Percentiles rank a stretch among this genome's conserved stretches.
phyloP scores from a whole-genome alignment of 2,797 vertebrate genomes.

The Phylloscopus collybita region DNA sequence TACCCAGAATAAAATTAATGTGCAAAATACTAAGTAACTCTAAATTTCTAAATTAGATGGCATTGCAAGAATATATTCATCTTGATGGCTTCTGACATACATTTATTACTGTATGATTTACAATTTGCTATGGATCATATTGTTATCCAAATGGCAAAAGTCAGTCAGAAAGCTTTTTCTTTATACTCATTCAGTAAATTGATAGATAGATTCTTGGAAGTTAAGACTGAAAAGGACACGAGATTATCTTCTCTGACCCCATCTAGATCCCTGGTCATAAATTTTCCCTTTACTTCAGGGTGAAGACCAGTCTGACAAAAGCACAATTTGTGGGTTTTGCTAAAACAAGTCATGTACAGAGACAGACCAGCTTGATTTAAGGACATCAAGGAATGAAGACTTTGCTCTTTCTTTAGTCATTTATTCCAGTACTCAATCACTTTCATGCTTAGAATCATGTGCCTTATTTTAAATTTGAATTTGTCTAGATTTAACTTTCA shows the following conservation, averaged over 20 bases:
- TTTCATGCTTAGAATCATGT: neutral
- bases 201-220: neutral
- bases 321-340: neutral
- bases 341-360: neutral
- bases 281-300: constrained; percentile 7
- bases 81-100: neutral
- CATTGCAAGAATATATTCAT: constrained; percentile 12
- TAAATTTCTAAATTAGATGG: constrained; percentile 32
- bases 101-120: constrained; percentile 33
- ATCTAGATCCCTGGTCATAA: neutral
- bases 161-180: neutral
- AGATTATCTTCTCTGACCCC: constrained; percentile 29
- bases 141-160: constrained; percentile 16
- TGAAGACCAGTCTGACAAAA: neutral
- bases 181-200: neutral
- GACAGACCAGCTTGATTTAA: neutral
- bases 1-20: constrained; percentile 33
- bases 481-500: neutral
- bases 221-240: neutral
- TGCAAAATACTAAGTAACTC: constrained; percentile 55
- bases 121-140: neutral
- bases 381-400: neutral
- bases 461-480: constrained; percentile 14
- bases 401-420: neutral
- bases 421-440: neutral